These are phyloP conservation scores for Galerucella pusilla DNA, from an alignment of 2,888 invertebrate genomes.

Conservation along the genomic window DNA sequence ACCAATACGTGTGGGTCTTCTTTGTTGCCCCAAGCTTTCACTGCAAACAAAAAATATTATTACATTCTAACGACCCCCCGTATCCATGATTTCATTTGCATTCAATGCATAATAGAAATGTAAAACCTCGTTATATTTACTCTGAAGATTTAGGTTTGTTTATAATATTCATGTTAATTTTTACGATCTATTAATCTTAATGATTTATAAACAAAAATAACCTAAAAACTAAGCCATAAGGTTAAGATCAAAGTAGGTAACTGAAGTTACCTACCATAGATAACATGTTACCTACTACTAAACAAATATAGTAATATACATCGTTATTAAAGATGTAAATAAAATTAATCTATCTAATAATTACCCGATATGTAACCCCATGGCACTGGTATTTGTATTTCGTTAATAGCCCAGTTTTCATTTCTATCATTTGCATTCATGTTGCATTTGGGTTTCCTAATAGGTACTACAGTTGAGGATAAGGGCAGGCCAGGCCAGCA, in stretches of 20 bases:
- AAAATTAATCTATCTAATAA: neutral
- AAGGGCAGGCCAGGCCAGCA: too few species aligned
- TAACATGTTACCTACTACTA: too few species aligned
- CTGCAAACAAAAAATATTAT: conserved; percentile 58
- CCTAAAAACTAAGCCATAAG: too few species aligned
- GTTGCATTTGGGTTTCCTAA: neutral
- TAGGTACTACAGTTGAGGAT: too few species aligned
- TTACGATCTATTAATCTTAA: neutral
- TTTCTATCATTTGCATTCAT: neutral
- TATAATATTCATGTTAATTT: neutral
- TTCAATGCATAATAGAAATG: neutral
- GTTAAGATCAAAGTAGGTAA: too few species aligned
- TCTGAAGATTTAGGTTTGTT: neutral
- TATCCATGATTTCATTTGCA: neutral
- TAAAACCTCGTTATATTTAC: neutral
- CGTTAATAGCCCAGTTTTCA: conserved; percentile 22
- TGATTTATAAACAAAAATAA: too few species aligned
- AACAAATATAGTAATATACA: too few species aligned
- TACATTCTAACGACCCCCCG: neutral
- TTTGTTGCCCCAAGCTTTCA: conserved; percentile 72
- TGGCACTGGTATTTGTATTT: conserved; percentile 41
- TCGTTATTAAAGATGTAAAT: neutral
- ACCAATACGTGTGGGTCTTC: conserved; percentile 68
- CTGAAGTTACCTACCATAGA: too few species aligned
- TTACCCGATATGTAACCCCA: conserved; percentile 45